Evolutionary conservation across 2,888 invertebrate species (phyloP).

Genomic region (Ethmia dodecea): DNA sequence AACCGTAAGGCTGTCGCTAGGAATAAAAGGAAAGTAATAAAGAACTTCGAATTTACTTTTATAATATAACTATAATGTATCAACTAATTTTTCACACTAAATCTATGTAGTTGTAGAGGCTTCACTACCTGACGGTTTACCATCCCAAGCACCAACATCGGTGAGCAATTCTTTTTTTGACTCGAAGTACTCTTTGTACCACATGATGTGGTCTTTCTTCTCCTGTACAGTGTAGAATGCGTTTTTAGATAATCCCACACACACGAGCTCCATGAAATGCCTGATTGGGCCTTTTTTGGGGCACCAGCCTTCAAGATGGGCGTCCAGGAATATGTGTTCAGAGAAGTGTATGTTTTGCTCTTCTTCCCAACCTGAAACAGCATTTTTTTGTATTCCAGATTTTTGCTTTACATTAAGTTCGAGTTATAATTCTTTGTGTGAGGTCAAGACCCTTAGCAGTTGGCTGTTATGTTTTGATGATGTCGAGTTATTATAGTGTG

Average conservation of each 20-base stretch:
- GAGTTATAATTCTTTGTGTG: no score
- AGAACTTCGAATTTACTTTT: background rate
- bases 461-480: no score
- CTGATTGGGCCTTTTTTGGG: conserved; percentile 93
- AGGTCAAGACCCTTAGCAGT: no score
- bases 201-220: conserved; percentile 92
- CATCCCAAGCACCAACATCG: conserved; percentile 80
- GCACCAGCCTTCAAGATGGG: conserved; percentile 92
- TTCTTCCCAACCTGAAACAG: conserved; percentile 78
- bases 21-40: background rate
- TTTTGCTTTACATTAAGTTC: no score
- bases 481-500: no score
- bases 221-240: conserved; percentile 91
- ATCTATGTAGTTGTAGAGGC: conserved; percentile 28
- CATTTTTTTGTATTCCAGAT: background rate
- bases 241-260: conserved; percentile 95
- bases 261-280: conserved; percentile 98
- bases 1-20: no score
- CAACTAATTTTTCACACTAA: conserved; percentile 18
- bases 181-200: conserved; percentile 94
- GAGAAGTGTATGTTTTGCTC: conserved; percentile 88
- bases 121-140: conserved; percentile 26
- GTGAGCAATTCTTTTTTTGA: conserved; percentile 84
- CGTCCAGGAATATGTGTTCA: conserved; percentile 96
- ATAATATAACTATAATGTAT: no score